Evolutionary conservation across 2,888 invertebrate genomes (phyloP).

Genomic region (Thelaira solivaga): DNA sequence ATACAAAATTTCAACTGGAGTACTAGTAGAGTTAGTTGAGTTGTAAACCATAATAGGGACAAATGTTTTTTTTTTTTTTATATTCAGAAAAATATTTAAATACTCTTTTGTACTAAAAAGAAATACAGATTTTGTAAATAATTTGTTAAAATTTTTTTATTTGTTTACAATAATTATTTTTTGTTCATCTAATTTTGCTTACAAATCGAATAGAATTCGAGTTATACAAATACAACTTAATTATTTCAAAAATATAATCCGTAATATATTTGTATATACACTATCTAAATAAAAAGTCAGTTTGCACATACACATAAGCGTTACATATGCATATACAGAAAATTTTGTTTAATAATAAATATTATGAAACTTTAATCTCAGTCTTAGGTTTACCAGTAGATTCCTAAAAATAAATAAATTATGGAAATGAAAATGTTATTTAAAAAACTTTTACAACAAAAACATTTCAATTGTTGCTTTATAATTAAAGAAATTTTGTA

Average conservation of each 20-base stretch:
- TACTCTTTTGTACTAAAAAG: no score
- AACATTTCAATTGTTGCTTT: neutral
- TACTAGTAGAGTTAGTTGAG: no score
- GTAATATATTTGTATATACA: no score
- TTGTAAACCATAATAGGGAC: no score
- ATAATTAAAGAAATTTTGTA: neutral
- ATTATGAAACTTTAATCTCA: conserved; percentile 59
- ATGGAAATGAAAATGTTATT: neutral
- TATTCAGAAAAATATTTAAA: no score
- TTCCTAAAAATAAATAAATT: conserved; percentile 37
- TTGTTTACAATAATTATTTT: no score
- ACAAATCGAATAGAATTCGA: conserved; percentile 18
- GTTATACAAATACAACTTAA: conserved; percentile 8
- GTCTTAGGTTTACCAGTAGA: conserved; percentile 55
- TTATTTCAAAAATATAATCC: conserved; percentile 32
- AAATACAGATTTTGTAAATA: no score
- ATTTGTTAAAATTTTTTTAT: no score
- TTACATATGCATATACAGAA: neutral
- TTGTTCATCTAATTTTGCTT: no score
- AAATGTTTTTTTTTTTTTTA: no score
- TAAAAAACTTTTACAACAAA: neutral
- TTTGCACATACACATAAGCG: neutral
- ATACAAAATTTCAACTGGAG: no score
- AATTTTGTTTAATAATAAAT: neutral
- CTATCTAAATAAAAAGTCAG: conserved; percentile 31